Conservation (phyloP, 2,888 invertebrate genomes). For the Chydorus sphaericus region DNA sequence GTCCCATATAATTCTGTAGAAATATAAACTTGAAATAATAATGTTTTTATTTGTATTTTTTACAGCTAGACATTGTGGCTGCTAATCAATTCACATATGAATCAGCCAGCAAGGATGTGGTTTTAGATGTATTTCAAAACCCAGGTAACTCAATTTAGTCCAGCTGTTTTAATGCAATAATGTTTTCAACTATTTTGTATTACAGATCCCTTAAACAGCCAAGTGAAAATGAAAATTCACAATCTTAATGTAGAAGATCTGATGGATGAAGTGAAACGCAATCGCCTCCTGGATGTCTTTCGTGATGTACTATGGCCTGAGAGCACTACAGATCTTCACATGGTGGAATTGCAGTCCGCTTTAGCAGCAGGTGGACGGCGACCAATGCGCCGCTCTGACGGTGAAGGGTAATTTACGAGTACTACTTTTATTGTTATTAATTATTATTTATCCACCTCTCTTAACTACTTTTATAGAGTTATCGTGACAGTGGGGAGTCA, state of each 20-base stretch:
- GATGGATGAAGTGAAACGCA: conserved; percentile 55
- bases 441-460: neutral
- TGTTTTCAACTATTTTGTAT: too few relatives aligned
- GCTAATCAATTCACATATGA: conserved; percentile 62
- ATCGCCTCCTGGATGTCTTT: conserved; percentile 59
- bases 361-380: conserved; percentile 68
- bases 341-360: conserved; percentile 72
- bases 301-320: conserved; percentile 59
- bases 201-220: conserved; percentile 43
- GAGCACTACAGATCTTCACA: conserved; percentile 54
- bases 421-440: neutral
- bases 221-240: conserved; percentile 74
- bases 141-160: conserved; percentile 19
- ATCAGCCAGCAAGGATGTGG: conserved; percentile 46
- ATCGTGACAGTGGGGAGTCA: conserved; percentile 67
- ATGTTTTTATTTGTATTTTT: conserved; percentile 17
- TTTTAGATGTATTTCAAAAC: conserved; percentile 49
- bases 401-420: conserved; percentile 53
- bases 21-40: neutral
- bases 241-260: conserved; percentile 79
- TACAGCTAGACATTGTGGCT: conserved; percentile 56
- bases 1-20: neutral
- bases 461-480: conserved; percentile 37
- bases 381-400: conserved; percentile 65
- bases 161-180: neutral